Percentiles rank a stretch among this genome's conserved stretches.
These are phyloP conservation scores for Neostethus bicornis DNA, from an alignment of 2,797 vertebrate genomes.

Conservation along the genomic window DNA sequence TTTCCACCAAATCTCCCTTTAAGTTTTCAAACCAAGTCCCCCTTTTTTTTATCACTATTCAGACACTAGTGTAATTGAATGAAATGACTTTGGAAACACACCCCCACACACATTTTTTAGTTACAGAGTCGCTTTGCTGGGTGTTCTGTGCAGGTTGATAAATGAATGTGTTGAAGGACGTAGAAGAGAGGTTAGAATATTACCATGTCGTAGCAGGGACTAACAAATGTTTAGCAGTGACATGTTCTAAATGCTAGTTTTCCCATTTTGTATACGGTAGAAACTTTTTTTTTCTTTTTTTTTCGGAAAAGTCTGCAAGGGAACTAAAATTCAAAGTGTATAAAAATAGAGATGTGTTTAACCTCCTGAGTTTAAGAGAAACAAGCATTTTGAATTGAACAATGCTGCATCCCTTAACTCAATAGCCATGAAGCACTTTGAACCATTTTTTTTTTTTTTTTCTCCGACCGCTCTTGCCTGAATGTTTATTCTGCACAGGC, in stretches of 20 bases:
- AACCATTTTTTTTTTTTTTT: no score
- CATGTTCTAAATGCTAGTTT: constrained; percentile 28
- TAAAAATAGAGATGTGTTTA: constrained; percentile 40
- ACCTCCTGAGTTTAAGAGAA: constrained; percentile 22
- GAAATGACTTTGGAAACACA: constrained; percentile 5
- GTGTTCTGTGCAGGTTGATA: constrained; percentile 51
- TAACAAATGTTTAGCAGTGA: constrained; percentile 25
- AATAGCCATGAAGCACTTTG: constrained; percentile 74
- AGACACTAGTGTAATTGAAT: constrained; percentile 2
- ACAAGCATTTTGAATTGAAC: constrained; percentile 40
- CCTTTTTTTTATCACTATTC: constrained; percentile 8
- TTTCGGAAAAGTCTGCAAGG: constrained; percentile 29
- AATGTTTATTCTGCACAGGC: constrained; percentile 66
- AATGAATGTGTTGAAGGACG: constrained; percentile 63
- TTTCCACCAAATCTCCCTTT: constrained; percentile 3
- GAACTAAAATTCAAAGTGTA: constrained; percentile 48
- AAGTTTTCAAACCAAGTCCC: constrained; percentile 9
- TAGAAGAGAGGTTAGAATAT: constrained; percentile 45
- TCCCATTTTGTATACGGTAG: constrained; percentile 18
- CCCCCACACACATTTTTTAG: constrained; percentile 11
- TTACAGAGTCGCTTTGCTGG: constrained; percentile 24
- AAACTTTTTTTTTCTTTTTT: constrained; percentile 7
- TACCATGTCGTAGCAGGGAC: constrained; percentile 40
- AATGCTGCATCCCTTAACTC: constrained; percentile 48
- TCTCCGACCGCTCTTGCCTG: constrained; percentile 68